Conservation (phyloP, 2,888 invertebrate species). For the Diadegma fenestrale region DNA sequence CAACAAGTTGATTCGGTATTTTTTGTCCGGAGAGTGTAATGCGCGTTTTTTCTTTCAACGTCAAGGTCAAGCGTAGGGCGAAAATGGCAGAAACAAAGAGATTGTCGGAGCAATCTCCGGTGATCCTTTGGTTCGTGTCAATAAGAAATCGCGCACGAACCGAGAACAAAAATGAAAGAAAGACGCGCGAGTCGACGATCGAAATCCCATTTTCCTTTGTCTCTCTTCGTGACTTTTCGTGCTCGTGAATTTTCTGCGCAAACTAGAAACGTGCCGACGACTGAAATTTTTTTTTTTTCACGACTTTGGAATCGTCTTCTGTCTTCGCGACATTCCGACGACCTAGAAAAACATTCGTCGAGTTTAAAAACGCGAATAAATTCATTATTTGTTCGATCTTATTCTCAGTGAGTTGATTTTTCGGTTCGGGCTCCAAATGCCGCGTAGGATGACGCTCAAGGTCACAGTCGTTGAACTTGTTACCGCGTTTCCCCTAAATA, state of each 20-base stretch:
- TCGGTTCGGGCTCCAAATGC: background rate
- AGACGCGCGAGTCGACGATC: background rate
- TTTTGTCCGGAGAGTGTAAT: slow-evolving; percentile 17
- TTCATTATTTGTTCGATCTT: background rate
- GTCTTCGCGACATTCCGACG: background rate
- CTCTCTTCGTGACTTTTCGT: background rate
- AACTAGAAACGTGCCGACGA: slow-evolving; percentile 8
- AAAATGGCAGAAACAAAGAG: slow-evolving; percentile 19
- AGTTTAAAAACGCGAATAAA: background rate
- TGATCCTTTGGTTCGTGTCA: background rate
- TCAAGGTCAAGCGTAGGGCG: slow-evolving; percentile 40
- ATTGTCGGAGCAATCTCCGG: slow-evolving; percentile 11
- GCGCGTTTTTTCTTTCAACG: slow-evolving; percentile 40
- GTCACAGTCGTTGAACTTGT: slow-evolving; percentile 55
- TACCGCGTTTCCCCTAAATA: slow-evolving; percentile 15
- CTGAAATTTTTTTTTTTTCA: slow-evolving; percentile 4
- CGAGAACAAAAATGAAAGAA: background rate
- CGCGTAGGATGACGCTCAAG: slow-evolving; percentile 34
- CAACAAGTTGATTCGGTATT: slow-evolving; percentile 57
- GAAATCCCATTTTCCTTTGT: background rate
- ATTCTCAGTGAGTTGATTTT: background rate
- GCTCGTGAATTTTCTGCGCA: background rate
- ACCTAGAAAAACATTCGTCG: background rate
- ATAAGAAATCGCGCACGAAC: background rate
- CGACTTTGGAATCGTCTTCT: background rate